These are phyloP conservation scores for Chionoecetes opilio DNA, from an alignment of 1,140 invertebrate genomes.

Conservation along the genomic window DNA sequence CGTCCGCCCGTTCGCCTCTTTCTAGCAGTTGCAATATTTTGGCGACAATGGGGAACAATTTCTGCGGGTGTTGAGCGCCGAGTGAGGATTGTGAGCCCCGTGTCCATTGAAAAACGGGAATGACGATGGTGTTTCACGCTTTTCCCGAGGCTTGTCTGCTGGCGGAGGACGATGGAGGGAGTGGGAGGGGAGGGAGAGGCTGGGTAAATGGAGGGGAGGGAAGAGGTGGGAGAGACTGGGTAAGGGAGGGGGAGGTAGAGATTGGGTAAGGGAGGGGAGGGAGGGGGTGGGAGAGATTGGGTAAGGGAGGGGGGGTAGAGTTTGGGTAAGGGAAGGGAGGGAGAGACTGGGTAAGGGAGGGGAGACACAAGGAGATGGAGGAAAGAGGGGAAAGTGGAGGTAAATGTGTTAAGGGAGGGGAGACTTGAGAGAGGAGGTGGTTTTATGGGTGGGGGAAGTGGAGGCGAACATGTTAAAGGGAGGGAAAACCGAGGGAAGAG, in stretches of 20 bases:
- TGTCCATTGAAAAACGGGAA: slow-evolving; percentile 19
- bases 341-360: too few relatives aligned
- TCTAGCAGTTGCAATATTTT: slow-evolving; percentile 10
- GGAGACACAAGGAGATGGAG: too few relatives aligned
- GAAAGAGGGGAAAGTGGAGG: neutral
- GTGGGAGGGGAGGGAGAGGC: neutral
- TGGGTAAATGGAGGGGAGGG: neutral
- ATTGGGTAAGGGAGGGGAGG: neutral
- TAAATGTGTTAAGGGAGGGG: too few relatives aligned
- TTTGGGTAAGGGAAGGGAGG: too few relatives aligned
- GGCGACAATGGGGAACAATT: neutral
- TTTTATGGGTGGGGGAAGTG: neutral
- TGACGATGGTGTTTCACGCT: neutral
- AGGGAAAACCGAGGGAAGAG: too few relatives aligned
- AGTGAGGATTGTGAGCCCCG: neutral
- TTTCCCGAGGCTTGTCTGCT: neutral
- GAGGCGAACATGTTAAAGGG: too few relatives aligned
- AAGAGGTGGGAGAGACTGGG: too few relatives aligned
- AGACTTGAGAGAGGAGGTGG: too few relatives aligned
- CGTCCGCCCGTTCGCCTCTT: neutral
- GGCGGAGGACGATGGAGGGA: neutral
- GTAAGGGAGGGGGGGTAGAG: too few relatives aligned
- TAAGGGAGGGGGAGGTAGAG: too few relatives aligned
- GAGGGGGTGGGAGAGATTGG: neutral
- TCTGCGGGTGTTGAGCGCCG: neutral